These are phyloP conservation scores for Grammomys dolichurus DNA, from an alignment of 2,113 vertebrate species.

Conservation along the genomic window DNA sequence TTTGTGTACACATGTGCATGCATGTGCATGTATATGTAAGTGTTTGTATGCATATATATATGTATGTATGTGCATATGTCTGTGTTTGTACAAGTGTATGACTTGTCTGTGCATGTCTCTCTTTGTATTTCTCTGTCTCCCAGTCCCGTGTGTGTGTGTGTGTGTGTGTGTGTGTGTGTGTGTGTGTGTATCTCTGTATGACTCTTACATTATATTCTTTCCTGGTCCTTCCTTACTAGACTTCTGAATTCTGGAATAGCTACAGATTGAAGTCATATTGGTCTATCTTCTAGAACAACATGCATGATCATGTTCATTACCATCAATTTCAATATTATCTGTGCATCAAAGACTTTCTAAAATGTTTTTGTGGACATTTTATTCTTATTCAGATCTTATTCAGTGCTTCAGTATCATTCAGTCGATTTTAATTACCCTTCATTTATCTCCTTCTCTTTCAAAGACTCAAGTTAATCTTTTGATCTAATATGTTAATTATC, in stretches of 20 bases:
- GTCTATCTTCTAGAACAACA: neutral
- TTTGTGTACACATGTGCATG: neutral
- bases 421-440: neutral
- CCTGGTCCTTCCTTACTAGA: neutral
- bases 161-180: neutral
- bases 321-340: slow-evolving; percentile 3
- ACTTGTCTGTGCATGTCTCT: neutral
- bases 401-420: neutral
- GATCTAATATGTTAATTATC: neutral
- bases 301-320: neutral
- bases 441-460: neutral
- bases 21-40: neutral
- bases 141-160: neutral
- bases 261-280: neutral
- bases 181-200: neutral
- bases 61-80: neutral
- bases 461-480: neutral
- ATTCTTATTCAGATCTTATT: neutral
- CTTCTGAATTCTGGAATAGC: neutral
- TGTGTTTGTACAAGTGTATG: neutral
- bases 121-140: neutral
- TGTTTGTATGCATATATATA: neutral
- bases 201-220: neutral
- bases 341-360: neutral
- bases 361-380: neutral